Percentiles rank a stretch among this genome's conserved stretches.
Conservation (phyloP, 2,888 invertebrate species). For the Hipparchia semele region DNA sequence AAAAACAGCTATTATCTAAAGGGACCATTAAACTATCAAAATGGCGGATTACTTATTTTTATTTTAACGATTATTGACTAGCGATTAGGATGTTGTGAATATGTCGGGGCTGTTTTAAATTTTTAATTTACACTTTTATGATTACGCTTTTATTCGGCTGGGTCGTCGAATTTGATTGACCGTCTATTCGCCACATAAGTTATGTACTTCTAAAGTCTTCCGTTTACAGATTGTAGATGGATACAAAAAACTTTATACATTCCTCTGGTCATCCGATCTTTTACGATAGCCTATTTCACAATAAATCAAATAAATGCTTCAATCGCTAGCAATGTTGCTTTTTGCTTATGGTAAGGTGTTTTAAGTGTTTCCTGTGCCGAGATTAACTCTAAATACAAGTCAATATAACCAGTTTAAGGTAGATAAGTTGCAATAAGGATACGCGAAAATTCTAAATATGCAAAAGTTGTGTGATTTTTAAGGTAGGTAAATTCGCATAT, state of each 20-base stretch:
- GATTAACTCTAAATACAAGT: slow-evolving; percentile 3
- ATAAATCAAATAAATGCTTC: slow-evolving; percentile 19
- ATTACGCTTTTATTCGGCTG: too few species aligned
- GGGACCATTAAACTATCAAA: slow-evolving; percentile 8
- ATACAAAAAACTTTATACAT: slow-evolving; percentile 2
- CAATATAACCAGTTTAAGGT: slow-evolving; percentile 2
- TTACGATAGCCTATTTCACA: slow-evolving; percentile 15
- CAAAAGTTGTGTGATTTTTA: too few species aligned
- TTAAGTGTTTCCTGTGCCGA: slow-evolving; percentile 18
- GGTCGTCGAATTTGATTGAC: neutral
- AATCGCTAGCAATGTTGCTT: slow-evolving; percentile 16
- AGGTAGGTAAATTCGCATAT: too few species aligned
- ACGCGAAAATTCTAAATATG: neutral
- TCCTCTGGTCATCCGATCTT: slow-evolving; percentile 5
- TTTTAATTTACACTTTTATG: too few species aligned
- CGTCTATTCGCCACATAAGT: neutral
- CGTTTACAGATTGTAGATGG: slow-evolving; percentile 1
- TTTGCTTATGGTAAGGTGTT: slow-evolving; percentile 18
- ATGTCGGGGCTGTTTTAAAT: too few species aligned
- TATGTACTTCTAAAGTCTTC: neutral
- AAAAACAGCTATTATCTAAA: neutral
- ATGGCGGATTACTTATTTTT: too few species aligned
- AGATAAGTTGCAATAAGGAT: neutral
- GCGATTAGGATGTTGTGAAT: too few species aligned
- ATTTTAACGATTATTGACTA: too few species aligned